These are phyloP conservation scores for Haemorhous mexicanus DNA, from an alignment of 2,113 vertebrate species.

Conservation along the genomic window DNA sequence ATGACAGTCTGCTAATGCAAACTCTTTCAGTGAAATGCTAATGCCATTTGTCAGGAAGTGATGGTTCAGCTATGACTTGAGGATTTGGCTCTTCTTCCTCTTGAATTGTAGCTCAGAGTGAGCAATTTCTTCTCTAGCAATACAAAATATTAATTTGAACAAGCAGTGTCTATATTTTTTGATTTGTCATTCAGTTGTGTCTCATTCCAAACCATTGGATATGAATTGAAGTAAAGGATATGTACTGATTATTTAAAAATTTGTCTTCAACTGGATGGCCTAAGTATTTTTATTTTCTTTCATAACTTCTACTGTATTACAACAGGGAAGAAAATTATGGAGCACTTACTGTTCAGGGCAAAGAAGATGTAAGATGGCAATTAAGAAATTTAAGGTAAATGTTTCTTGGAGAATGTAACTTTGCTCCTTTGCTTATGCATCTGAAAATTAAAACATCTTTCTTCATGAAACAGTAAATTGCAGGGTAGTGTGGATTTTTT, in stretches of 20 bases:
- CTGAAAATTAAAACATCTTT: slow-evolving; percentile 18
- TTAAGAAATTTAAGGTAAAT: slow-evolving; percentile 19
- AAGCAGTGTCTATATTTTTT: not conserved
- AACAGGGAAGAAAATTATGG: not conserved
- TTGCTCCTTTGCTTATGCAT: not conserved
- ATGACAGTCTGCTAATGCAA: not conserved
- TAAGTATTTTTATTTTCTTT: not conserved
- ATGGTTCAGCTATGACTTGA: not conserved
- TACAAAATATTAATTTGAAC: not conserved
- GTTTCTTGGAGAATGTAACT: not conserved
- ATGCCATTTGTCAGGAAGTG: not conserved
- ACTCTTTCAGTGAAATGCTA: not conserved
- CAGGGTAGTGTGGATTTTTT: not conserved
- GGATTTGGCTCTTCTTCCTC: not conserved
- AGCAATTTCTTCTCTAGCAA: not conserved
- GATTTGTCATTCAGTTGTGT: not conserved
- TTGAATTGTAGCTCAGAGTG: not conserved
- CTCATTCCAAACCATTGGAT: not conserved
- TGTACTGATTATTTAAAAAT: not conserved
- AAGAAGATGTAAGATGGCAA: not conserved
- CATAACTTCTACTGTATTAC: not conserved
- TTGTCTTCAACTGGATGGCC: not conserved
- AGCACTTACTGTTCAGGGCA: not conserved
- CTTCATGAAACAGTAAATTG: not conserved
- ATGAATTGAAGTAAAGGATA: not conserved